Evolutionary conservation across 2,888 invertebrate species (phyloP).

Genomic region (Mimumesa dahlbomi): DNA sequence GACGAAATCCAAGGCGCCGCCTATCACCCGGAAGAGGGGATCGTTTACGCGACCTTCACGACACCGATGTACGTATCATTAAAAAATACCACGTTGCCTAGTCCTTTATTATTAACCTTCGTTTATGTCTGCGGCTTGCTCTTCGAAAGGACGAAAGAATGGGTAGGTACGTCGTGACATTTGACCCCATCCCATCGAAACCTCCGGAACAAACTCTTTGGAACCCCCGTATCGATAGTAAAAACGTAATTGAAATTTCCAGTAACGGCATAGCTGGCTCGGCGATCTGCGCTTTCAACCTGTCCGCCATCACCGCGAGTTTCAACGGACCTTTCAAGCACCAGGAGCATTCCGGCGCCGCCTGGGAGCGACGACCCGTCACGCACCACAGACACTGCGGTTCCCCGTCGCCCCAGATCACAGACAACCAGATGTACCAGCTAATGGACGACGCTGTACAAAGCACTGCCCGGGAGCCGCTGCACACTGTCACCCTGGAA

Average conservation of each 20-base stretch:
- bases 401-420: conserved; percentile 77
- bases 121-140: conserved; percentile 19
- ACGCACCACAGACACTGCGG: conserved; percentile 81
- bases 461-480: conserved; percentile 86
- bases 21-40: conserved; percentile 88
- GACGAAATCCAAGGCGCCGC: conserved; percentile 93
- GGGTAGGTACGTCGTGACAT: no score
- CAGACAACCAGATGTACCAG: conserved; percentile 89
- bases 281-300: conserved; percentile 94
- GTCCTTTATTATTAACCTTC: no score
- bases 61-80: conserved; percentile 86
- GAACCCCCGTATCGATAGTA: neutral
- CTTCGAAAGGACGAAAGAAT: no score
- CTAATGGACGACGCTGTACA: conserved; percentile 94
- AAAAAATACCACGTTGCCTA: no score
- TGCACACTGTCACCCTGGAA: conserved; percentile 87
- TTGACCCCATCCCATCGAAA: no score
- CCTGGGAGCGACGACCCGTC: conserved; percentile 86
- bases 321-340: conserved; percentile 94
- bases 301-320: conserved; percentile 89
- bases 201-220: no score
- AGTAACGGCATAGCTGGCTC: conserved; percentile 94
- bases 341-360: conserved; percentile 88
- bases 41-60: conserved; percentile 92
- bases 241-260: conserved; percentile 40